Conservation (phyloP, 2,797 vertebrate genomes). For the Poeciliopsis presidionis region DNA sequence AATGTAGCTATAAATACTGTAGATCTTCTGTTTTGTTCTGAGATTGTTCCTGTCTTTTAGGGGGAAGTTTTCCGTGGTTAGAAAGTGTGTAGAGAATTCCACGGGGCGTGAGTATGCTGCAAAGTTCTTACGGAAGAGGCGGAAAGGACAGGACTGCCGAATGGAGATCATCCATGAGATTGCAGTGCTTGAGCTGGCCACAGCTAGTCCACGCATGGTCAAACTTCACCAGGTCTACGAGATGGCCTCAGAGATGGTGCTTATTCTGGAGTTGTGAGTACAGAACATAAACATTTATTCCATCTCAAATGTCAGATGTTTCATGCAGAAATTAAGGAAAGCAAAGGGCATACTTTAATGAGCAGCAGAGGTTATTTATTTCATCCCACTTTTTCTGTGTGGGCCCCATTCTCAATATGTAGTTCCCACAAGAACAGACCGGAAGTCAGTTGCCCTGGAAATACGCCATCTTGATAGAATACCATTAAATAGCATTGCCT, state of each 20-base stretch:
- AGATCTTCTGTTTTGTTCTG: not conserved
- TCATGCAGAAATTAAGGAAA: no score
- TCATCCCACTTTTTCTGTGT: no score
- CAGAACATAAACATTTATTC: not conserved
- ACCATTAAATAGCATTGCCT: no score
- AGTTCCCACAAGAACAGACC: no score
- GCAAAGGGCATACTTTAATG: no score
- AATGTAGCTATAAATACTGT: not conserved
- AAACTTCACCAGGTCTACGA: conserved; percentile 91
- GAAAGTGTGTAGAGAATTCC: conserved; percentile 89
- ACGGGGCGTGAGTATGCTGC: not conserved
- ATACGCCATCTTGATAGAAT: no score
- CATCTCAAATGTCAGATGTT: not conserved
- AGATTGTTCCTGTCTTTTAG: not conserved
- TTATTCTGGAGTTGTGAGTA: conserved; percentile 83
- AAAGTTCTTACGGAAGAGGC: not conserved
- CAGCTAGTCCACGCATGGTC: conserved; percentile 84
- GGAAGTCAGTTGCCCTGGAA: no score
- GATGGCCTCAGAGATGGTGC: conserved; percentile 90
- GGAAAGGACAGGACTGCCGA: not conserved
- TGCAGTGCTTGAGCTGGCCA: conserved; percentile 89
- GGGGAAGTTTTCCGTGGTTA: conserved; percentile 86
- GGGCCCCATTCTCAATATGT: no score
- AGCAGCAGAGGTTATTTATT: no score
- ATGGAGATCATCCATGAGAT: not conserved